Percentiles rank a stretch among this genome's conserved stretches.
Conservation (phyloP, 2,797 vertebrate species). For the Epinephelus awoara region DNA sequence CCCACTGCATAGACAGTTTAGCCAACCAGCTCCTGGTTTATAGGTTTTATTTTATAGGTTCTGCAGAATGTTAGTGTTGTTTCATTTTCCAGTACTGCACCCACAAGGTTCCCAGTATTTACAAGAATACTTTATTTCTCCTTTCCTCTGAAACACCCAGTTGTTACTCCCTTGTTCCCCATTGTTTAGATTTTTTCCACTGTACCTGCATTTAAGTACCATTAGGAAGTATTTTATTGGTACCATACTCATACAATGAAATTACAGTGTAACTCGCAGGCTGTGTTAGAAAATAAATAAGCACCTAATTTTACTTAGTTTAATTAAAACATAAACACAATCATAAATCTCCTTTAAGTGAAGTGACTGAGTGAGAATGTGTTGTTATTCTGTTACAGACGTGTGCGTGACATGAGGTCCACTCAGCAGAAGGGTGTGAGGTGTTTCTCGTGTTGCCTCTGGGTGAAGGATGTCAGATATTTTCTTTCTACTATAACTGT, state of each 20-base stretch:
- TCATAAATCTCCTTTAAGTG: too few species aligned
- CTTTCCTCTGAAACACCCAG: neutral
- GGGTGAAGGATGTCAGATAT: constrained; percentile 29
- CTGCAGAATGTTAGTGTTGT: too few species aligned
- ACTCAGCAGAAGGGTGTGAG: constrained; percentile 42
- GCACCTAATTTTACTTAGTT: too few species aligned
- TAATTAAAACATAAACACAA: too few species aligned
- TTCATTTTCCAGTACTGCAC: too few species aligned
- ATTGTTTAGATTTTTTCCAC: neutral
- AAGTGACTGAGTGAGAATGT: neutral
- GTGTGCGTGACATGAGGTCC: constrained; percentile 23
- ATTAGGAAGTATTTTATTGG: neutral
- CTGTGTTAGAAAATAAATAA: neutral
- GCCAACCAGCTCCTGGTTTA: neutral
- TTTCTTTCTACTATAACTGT: constrained; percentile 41
- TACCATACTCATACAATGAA: neutral
- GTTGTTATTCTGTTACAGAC: neutral
- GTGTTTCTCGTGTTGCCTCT: constrained; percentile 31
- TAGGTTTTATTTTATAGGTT: neutral
- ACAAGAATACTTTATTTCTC: neutral
- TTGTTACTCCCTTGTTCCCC: neutral
- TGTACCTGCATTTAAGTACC: neutral
- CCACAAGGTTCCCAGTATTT: neutral
- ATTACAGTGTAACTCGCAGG: neutral
- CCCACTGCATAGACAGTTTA: neutral